Evolutionary conservation across 2,888 invertebrate genomes (phyloP), one percentile per base, ranked within the genome.

Genomic region (Drosophila suboccidentalis): DNA sequence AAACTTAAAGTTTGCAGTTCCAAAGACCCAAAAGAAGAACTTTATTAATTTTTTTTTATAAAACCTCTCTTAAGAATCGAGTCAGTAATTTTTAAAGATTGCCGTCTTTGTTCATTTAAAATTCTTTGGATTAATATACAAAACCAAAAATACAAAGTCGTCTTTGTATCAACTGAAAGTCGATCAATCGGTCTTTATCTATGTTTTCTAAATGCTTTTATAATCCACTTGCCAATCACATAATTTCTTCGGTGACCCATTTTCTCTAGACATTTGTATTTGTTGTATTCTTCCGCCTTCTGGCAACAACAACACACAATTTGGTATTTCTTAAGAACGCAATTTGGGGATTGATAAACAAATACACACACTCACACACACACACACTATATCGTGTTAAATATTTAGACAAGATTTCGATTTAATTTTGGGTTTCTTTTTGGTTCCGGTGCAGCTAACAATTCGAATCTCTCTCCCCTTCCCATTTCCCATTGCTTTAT

Each of bases 371-470:
- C 22, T 15, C 22, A 43, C 22, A 51, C 22, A 38, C n/a, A n/a
- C 15, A 32, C 15, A 44, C 34, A 26, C 22, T 32, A n/a, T 15
- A 32, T 19, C 36, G 36, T 17, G 22, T 70, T 49, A 69, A 65
- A 77, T 78, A 71, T 71, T 78, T 78, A 64, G 71, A 70, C 55
- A 59, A 55, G 58, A 64, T 69, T 73, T 77, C 54, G 54, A 55
- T 74, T 77, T 62, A 62, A 41, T 55, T 57, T 38, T 26, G 57
- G 19, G 49, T 1, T 41, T 41, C 22, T 32, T 63, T 71, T 32
- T 60, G 47, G 73, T 77, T 76, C 78, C 75, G 75, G 77, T 76
- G 73, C 75, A 64, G 41, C 38, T 19, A 29, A 47, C 29, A 17
- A 67, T n/a, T 38, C 36, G 46, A 43, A 39, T 43, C 36, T 22